Percentiles rank a stretch among this genome's conserved stretches.
These are phyloP conservation scores for Sphecodes monilicornis DNA, from an alignment of 2,888 invertebrate genomes.

Conservation along the genomic window DNA sequence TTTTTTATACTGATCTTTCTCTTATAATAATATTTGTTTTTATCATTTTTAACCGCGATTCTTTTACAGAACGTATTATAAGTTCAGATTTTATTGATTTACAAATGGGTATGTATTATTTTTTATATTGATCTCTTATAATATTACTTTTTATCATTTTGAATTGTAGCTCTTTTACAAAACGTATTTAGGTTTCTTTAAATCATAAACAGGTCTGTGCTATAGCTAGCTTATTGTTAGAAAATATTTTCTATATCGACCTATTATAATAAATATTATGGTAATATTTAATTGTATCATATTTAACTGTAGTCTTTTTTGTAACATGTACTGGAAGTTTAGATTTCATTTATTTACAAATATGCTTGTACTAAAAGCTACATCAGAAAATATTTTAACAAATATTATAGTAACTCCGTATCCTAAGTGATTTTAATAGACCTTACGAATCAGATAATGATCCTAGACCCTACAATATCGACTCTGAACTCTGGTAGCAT, in stretches of 20 bases:
- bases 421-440: background rate
- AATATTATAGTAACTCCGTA: background rate
- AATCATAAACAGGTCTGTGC: background rate
- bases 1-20: too few relatives aligned
- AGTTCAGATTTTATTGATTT: background rate
- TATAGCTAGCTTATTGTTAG: too few relatives aligned
- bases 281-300: background rate
- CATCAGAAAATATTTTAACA: background rate
- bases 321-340: background rate
- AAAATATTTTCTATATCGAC: too few relatives aligned
- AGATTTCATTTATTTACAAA: background rate
- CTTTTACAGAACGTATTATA: background rate
- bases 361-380: background rate
- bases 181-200: too few relatives aligned
- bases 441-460: too few relatives aligned
- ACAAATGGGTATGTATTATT: too few relatives aligned
- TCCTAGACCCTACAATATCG: background rate
- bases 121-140: too few relatives aligned
- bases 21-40: too few relatives aligned
- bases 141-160: too few relatives aligned
- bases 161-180: too few relatives aligned
- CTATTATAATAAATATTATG: too few relatives aligned
- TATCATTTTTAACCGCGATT: too few relatives aligned
- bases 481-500: background rate
- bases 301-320: background rate